These are phyloP conservation scores for Drosophila virilis DNA, from an alignment of 1,140 invertebrate genomes.

Conservation along the genomic window DNA sequence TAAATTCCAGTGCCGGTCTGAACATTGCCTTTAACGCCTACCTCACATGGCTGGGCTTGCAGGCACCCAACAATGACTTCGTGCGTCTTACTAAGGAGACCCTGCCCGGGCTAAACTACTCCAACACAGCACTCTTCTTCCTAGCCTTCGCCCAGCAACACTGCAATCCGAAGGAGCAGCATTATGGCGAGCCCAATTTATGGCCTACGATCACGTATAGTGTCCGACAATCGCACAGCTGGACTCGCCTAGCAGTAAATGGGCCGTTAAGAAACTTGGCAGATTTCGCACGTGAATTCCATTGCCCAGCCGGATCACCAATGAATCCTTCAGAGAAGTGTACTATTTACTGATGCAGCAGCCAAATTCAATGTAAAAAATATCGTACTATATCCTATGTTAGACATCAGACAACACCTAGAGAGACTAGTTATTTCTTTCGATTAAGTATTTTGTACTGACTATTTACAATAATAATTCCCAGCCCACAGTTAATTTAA, in stretches of 20 bases:
- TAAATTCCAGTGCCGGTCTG: slow-evolving; percentile 87
- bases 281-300: slow-evolving; percentile 70
- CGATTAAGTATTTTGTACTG: not conserved
- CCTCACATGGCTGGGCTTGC: slow-evolving; percentile 71
- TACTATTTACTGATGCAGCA: slow-evolving; percentile 54
- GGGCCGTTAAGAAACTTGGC: slow-evolving; percentile 63
- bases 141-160: slow-evolving; percentile 87
- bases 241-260: slow-evolving; percentile 56
- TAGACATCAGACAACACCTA: not conserved
- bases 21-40: slow-evolving; percentile 87
- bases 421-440: not conserved
- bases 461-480: not conserved
- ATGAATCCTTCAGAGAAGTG: slow-evolving; percentile 78
- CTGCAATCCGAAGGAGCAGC: slow-evolving; percentile 39
- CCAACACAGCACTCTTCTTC: slow-evolving; percentile 89
- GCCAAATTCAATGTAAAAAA: not conserved
- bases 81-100: slow-evolving; percentile 58
- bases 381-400: not conserved
- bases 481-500: no score
- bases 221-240: slow-evolving; percentile 55
- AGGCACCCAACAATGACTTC: slow-evolving; percentile 72
- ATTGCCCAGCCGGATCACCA: slow-evolving; percentile 58
- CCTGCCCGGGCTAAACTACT: slow-evolving; percentile 63
- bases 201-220: slow-evolving; percentile 70
- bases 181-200: slow-evolving; percentile 9